These are phyloP conservation scores for Rhinichthys klamathensis DNA, from an alignment of 2,113 vertebrate genomes.

Conservation along the genomic window DNA sequence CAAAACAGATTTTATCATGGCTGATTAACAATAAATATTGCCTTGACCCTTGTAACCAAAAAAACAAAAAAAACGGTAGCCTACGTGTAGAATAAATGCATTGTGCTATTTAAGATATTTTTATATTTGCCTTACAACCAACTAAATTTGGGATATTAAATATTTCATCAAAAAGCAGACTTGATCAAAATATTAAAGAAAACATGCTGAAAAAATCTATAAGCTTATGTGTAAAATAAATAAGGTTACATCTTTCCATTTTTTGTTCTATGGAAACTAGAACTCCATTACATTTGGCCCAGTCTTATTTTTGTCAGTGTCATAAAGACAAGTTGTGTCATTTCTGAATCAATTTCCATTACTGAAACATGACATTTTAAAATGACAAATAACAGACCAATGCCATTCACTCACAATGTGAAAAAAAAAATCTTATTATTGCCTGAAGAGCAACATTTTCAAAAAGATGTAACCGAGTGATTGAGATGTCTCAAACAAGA, in stretches of 20 bases:
- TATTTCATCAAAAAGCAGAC: background rate
- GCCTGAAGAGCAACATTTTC: background rate
- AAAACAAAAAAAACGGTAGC: no score
- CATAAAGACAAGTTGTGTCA: conserved; percentile 46
- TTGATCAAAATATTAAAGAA: background rate
- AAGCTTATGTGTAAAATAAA: background rate
- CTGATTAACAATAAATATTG: background rate
- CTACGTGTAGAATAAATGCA: background rate
- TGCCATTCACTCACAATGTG: background rate
- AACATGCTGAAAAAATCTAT: background rate
- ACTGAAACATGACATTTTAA: conserved; percentile 36
- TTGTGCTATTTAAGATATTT: background rate
- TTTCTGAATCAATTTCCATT: conserved; percentile 55
- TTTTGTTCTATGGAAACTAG: background rate
- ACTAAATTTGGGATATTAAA: background rate
- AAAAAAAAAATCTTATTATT: background rate
- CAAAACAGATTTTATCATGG: background rate
- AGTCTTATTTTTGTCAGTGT: conserved; percentile 28
- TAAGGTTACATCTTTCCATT: background rate
- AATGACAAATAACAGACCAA: conserved; percentile 26
- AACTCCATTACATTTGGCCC: background rate
- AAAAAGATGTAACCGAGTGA: conserved; percentile 30
- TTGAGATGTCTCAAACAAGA: conserved; percentile 20
- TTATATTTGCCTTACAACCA: background rate
- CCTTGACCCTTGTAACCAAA: background rate